Conservation (phyloP, 1,140 invertebrate genomes). For the Dendroctonus ponderosae region DNA sequence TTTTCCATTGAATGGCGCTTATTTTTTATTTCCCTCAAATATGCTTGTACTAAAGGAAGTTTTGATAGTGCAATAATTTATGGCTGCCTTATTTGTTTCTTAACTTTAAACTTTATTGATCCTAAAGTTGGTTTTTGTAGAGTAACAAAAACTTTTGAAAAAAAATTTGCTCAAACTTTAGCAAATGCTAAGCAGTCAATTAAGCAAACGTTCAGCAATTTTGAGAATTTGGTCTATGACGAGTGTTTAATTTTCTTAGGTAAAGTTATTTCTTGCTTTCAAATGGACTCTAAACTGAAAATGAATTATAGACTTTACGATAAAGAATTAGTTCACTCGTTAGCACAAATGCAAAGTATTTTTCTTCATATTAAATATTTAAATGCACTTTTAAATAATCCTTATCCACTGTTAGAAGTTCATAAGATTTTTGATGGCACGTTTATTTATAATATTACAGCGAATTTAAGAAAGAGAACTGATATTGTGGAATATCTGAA, state of each 20-base stretch:
- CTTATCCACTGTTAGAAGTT: constrained; percentile 56
- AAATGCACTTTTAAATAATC: constrained; percentile 63
- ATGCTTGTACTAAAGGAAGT: constrained; percentile 61
- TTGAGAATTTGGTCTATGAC: constrained; percentile 53
- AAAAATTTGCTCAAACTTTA: constrained; percentile 35
- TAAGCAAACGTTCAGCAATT: constrained; percentile 47
- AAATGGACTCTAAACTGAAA: constrained; percentile 60
- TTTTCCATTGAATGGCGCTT: constrained; percentile 64
- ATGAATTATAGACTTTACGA: constrained; percentile 62
- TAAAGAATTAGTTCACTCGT: constrained; percentile 61
- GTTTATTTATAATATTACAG: constrained; percentile 68
- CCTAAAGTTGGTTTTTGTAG: constrained; percentile 57
- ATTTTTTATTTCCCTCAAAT: constrained; percentile 62
- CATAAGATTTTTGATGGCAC: constrained; percentile 67
- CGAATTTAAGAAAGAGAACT: constrained; percentile 39
- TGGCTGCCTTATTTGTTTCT: constrained; percentile 59
- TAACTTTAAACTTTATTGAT: constrained; percentile 63
- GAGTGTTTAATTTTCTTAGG: constrained; percentile 57
- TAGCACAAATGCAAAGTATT: constrained; percentile 71
- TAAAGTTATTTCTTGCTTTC: constrained; percentile 63
- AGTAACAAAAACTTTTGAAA: constrained; percentile 43
- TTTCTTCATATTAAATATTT: constrained; percentile 61
- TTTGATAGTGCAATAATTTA: constrained; percentile 58
- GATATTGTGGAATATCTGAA: constrained; percentile 29
- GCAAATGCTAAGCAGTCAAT: constrained; percentile 35